phyloP scores from a whole-genome alignment of 2,797 vertebrate species.

The Girardinus metallicus region DNA sequence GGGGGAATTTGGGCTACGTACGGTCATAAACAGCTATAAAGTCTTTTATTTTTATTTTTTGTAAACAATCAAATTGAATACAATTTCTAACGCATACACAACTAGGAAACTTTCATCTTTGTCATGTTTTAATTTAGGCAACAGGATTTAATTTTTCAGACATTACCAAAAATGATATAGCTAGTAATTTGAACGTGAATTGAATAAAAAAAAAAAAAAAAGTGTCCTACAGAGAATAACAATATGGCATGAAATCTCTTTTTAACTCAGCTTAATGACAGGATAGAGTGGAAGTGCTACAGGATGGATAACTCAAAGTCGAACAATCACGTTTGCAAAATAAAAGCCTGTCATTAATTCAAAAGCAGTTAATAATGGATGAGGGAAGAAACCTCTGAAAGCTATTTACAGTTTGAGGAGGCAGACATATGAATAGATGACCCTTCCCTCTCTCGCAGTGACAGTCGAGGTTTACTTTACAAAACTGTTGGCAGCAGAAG shows the following conservation, averaged over 20 bases:
- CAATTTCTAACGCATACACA: neutral
- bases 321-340: conserved; percentile 58
- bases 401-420: conserved; percentile 77
- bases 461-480: conserved; percentile 78
- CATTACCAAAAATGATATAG: neutral
- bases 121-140: neutral
- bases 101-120: neutral
- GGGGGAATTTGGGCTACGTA: neutral
- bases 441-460: conserved; percentile 71
- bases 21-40: neutral
- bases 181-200: neutral
- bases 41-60: neutral
- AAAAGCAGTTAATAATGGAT: conserved; percentile 77
- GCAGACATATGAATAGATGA: conserved; percentile 75
- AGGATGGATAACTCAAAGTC: conserved; percentile 41
- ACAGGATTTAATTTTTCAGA: neutral
- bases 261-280: conserved; percentile 23
- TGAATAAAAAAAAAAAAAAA: neutral
- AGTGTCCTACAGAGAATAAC: neutral
- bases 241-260: conserved; percentile 12
- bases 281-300: conserved; percentile 15
- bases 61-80: neutral
- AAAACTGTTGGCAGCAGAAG: conserved; percentile 75
- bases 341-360: conserved; percentile 73
- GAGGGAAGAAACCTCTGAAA: conserved; percentile 68